Conservation (phyloP, 2,888 invertebrate genomes). For the Andricus quercusramuli region DNA sequence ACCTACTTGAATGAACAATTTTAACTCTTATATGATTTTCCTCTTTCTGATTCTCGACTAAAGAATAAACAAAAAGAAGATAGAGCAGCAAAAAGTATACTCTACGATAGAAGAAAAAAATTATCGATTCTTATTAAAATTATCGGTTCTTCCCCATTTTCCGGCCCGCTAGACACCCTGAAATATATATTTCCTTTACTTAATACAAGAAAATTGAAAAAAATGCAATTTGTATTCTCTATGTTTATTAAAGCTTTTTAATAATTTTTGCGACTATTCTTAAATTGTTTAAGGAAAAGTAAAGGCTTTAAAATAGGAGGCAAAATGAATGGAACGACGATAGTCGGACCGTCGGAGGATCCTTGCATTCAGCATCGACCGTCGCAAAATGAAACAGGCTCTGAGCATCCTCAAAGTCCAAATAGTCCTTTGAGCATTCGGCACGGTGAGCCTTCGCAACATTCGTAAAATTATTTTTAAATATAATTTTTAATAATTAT, state of each 20-base stretch:
- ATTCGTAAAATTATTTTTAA: slow-evolving; percentile 3
- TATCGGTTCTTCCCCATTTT: no score
- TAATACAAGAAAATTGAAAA: not conserved
- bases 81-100: no score
- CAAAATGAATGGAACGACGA: slow-evolving; percentile 74
- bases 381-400: slow-evolving; percentile 70
- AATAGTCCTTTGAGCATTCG: slow-evolving; percentile 74
- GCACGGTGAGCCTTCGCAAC: slow-evolving; percentile 68
- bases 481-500: not conserved
- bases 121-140: no score
- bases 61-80: no score
- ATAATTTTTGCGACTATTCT: not conserved
- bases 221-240: not conserved
- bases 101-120: no score
- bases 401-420: slow-evolving; percentile 74
- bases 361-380: slow-evolving; percentile 70
- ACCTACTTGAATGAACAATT: no score
- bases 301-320: slow-evolving; percentile 31
- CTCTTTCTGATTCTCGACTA: no score
- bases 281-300: slow-evolving; percentile 40
- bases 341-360: slow-evolving; percentile 71
- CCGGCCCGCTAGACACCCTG: no score
- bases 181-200: not conserved
- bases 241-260: not conserved
- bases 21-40: no score